A percentile compares a stretch with the other conserved stretches of the same genome.
Conservation (phyloP, 2,888 invertebrate species). For the Campopleginae sp. region DNA sequence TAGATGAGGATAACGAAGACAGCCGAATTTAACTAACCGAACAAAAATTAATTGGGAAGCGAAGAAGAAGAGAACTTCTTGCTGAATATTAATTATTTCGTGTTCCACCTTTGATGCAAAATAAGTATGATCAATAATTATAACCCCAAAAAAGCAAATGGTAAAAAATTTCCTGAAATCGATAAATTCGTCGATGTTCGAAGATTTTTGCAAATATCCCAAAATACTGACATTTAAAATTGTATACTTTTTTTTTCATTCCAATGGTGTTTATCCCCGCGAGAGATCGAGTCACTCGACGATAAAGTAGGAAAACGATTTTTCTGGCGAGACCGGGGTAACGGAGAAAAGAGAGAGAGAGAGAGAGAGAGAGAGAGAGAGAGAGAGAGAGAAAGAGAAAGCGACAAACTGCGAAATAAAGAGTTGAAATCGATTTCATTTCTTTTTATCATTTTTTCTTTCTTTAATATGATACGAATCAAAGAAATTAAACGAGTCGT, state of each 20-base stretch:
- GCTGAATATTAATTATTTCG: neutral
- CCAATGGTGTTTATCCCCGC: neutral
- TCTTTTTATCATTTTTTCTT: constrained; percentile 20
- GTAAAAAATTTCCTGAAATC: neutral
- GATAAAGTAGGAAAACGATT: constrained; percentile 24
- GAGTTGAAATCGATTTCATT: constrained; percentile 50
- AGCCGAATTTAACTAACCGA: neutral
- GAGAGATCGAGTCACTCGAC: constrained; percentile 9
- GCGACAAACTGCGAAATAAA: constrained; percentile 53
- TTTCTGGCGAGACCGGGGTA: constrained; percentile 27
- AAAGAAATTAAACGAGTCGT: constrained; percentile 69
- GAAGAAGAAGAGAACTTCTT: neutral
- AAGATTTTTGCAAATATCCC: neutral
- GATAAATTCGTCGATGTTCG: neutral
- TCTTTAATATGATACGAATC: constrained; percentile 63
- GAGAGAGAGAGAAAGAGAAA: constrained; percentile 56
- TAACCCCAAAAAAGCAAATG: neutral
- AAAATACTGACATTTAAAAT: neutral
- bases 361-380: constrained; percentile 37
- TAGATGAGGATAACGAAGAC: constrained; percentile 9
- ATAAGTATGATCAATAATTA: neutral
- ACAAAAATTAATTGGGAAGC: neutral
- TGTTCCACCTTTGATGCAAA: neutral
- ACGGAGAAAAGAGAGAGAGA: constrained; percentile 35
- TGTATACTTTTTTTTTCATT: neutral